These are phyloP conservation scores for Melolontha melolontha DNA, from an alignment of 2,888 invertebrate genomes.

Conservation along the genomic window DNA sequence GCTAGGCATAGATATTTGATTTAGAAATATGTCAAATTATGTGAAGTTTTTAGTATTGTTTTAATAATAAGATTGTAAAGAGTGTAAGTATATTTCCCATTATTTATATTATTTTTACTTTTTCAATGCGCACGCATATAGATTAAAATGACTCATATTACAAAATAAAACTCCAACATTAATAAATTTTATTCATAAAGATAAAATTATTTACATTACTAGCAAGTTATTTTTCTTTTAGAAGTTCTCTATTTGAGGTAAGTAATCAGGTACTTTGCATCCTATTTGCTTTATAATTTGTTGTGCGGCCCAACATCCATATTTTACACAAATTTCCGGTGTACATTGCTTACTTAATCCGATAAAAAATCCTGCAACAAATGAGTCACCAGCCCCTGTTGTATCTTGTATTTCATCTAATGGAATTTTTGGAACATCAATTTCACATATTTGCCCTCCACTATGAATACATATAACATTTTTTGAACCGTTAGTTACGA, in stretches of 20 bases:
- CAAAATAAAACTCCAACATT: too few relatives aligned
- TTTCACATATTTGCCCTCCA: constrained; percentile 49
- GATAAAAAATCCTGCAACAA: constrained; percentile 71
- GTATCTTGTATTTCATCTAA: constrained; percentile 67
- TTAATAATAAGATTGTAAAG: too few relatives aligned
- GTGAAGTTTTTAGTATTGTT: too few relatives aligned
- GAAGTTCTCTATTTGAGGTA: constrained; percentile 29
- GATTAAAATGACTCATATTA: too few relatives aligned
- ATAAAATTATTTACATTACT: constrained; percentile 19
- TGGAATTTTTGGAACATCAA: constrained; percentile 63
- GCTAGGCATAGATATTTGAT: too few relatives aligned
- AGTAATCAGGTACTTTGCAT: constrained; percentile 63
- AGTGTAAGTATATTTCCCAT: too few relatives aligned
- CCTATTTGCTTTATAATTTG: constrained; percentile 67
- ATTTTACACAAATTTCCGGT: constrained; percentile 64
- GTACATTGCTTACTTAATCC: constrained; percentile 64
- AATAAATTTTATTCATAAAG: background rate
- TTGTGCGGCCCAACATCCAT: constrained; percentile 65
- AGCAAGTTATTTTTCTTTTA: constrained; percentile 22
- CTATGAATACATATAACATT: constrained; percentile 67
- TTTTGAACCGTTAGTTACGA: constrained; percentile 74
- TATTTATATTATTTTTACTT: too few relatives aligned
- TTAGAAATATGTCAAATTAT: too few relatives aligned
- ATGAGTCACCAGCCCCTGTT: constrained; percentile 73
- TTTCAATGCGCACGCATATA: too few relatives aligned